A percentile compares a stretch with the other conserved stretches of the same genome.
Evolutionary conservation across 2,797 vertebrate species (phyloP).

Genomic region (Leontopithecus rosalia): DNA sequence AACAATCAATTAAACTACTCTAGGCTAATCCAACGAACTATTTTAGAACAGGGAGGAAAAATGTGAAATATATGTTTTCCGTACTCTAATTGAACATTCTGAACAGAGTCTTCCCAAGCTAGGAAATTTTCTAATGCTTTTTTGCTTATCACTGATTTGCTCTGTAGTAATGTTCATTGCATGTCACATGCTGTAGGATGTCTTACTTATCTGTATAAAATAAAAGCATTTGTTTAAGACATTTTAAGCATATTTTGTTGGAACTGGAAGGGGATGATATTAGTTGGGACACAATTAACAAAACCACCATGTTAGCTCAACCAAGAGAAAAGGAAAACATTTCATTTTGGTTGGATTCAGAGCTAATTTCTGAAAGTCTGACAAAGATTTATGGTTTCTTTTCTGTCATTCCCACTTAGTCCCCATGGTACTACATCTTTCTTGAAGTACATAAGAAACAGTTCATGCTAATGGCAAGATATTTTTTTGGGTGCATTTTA

Average conservation of each 20-base stretch:
- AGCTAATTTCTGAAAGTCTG: conserved; percentile 76
- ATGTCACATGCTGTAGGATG: neutral
- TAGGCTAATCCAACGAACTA: neutral
- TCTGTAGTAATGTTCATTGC: conserved; percentile 11
- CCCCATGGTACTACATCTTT: conserved; percentile 72
- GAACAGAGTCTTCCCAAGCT: neutral
- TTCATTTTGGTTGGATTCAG: conserved; percentile 72
- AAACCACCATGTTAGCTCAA: conserved; percentile 62
- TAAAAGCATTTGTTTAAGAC: conserved; percentile 61
- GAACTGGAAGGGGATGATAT: conserved; percentile 64
- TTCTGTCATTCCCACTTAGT: conserved; percentile 67
- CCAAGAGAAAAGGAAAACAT: conserved; percentile 65
- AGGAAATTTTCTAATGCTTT: neutral
- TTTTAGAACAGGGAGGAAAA: neutral
- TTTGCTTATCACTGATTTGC: neutral
- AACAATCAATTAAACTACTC: conserved; percentile 55
- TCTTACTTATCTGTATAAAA: conserved; percentile 51
- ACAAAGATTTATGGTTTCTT: conserved; percentile 77
- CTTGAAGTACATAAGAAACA: conserved; percentile 70
- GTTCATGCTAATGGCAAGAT: conserved; percentile 66
- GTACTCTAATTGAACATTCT: neutral
- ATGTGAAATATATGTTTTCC: neutral
- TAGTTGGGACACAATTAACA: conserved; percentile 71
- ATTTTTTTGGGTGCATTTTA: conserved; percentile 70
- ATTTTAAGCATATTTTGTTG: conserved; percentile 68